Percentiles rank a stretch among this genome's conserved stretches.
These are phyloP conservation scores for Pangasianodon gigas DNA, from an alignment of 2,113 vertebrate genomes.

Conservation along the genomic window DNA sequence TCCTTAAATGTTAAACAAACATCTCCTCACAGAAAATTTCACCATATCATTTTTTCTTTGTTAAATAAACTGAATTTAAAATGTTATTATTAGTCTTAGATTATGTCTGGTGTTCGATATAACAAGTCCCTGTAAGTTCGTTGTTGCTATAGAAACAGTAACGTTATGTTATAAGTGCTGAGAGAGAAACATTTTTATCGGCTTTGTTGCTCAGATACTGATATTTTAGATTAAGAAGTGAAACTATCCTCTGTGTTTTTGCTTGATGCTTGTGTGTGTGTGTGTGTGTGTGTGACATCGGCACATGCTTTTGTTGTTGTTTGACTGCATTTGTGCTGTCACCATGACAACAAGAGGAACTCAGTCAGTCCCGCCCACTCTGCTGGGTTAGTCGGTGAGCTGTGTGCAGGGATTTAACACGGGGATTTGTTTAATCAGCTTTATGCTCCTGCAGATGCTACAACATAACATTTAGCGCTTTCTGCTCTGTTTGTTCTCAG, in stretches of 20 bases:
- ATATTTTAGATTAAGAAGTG: background rate
- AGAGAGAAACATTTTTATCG: background rate
- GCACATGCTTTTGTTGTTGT: background rate
- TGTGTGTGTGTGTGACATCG: background rate
- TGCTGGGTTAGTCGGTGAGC: background rate
- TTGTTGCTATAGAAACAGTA: background rate
- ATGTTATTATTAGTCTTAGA: background rate
- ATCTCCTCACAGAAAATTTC: no score
- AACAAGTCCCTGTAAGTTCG: background rate
- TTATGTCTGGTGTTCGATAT: background rate
- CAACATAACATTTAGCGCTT: background rate
- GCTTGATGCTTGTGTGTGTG: no score
- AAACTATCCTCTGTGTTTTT: background rate
- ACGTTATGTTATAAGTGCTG: no score
- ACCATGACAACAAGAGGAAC: slow-evolving; percentile 2
- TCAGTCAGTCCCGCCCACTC: background rate
- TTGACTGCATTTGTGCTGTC: background rate
- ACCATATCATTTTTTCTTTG: no score
- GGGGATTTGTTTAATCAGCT: slow-evolving; percentile 9
- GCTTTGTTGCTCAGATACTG: background rate
- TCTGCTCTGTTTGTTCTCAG: background rate
- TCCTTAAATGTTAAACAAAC: no score
- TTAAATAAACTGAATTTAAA: background rate
- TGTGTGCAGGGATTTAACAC: background rate
- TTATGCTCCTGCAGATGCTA: background rate